Percentiles rank a stretch among this genome's conserved stretches.
Evolutionary conservation across 2,797 vertebrate species (phyloP).

Genomic region (Semotilus atromaculatus): DNA sequence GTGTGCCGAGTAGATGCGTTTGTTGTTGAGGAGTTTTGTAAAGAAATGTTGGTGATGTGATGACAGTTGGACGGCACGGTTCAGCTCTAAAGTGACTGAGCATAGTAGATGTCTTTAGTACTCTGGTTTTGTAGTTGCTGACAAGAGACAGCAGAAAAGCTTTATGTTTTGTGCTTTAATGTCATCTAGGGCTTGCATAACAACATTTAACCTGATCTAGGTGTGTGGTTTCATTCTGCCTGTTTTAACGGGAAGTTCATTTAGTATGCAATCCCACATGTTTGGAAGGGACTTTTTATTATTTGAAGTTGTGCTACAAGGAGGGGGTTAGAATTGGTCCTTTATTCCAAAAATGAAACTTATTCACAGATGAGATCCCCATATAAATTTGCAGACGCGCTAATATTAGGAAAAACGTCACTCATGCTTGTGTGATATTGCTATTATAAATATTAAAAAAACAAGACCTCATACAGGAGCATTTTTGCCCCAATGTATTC

Average conservation of each 20-base stretch:
- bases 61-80: neutral
- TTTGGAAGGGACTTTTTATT: neutral
- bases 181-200: neutral
- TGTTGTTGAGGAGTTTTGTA: neutral
- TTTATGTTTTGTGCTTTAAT: neutral
- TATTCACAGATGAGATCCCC: too few relatives aligned
- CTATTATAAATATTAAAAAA: too few relatives aligned
- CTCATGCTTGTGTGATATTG: too few relatives aligned
- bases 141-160: neutral
- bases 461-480: too few relatives aligned
- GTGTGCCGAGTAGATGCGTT: neutral
- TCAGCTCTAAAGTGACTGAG: neutral
- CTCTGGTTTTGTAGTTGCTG: neutral
- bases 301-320: neutral
- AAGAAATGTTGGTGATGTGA: conserved; percentile 3
- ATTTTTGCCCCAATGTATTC: too few relatives aligned
- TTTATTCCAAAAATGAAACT: neutral
- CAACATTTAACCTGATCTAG: neutral
- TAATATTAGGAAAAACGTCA: too few relatives aligned
- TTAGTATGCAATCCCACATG: too few relatives aligned
- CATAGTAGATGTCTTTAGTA: neutral
- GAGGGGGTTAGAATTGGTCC: neutral
- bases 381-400: too few relatives aligned
- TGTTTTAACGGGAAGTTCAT: neutral
- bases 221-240: neutral